These are phyloP conservation scores for Aphaenogaster floridana DNA, from an alignment of 1,140 invertebrate species.

Conservation along the genomic window DNA sequence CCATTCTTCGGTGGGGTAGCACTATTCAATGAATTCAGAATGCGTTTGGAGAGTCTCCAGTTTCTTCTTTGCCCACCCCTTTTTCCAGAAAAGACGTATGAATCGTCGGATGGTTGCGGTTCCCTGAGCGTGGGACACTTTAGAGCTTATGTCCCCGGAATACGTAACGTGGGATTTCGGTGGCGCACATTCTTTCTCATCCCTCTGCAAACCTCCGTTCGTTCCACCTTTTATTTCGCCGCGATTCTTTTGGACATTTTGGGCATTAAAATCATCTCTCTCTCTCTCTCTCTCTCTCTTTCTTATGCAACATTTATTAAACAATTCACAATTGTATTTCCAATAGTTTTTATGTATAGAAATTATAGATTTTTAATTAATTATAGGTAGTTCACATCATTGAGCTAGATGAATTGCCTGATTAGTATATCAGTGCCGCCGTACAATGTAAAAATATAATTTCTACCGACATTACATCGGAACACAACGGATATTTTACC, in stretches of 20 bases:
- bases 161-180: constrained; percentile 82
- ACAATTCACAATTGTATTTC: neutral
- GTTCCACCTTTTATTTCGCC: constrained; percentile 32
- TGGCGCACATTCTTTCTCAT: constrained; percentile 70
- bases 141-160: constrained; percentile 83
- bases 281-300: constrained; percentile 23
- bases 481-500: neutral
- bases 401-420: neutral
- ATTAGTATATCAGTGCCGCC: neutral
- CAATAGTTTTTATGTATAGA: neutral
- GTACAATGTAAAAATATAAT: neutral
- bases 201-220: constrained; percentile 53
- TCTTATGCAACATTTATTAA: constrained; percentile 34
- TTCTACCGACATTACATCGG: neutral
- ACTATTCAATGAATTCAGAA: constrained; percentile 77
- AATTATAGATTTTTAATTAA: neutral
- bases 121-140: constrained; percentile 80
- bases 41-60: constrained; percentile 77
- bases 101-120: constrained; percentile 82
- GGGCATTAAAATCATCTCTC: constrained; percentile 59
- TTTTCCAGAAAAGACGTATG: constrained; percentile 81
- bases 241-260: constrained; percentile 34
- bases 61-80: constrained; percentile 68
- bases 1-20: constrained; percentile 41
- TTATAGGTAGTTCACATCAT: neutral